A percentile compares a stretch with the other conserved stretches of the same genome.
Conservation (phyloP, 2,797 vertebrate genomes). For the Crocodylus rhombifer region DNA sequence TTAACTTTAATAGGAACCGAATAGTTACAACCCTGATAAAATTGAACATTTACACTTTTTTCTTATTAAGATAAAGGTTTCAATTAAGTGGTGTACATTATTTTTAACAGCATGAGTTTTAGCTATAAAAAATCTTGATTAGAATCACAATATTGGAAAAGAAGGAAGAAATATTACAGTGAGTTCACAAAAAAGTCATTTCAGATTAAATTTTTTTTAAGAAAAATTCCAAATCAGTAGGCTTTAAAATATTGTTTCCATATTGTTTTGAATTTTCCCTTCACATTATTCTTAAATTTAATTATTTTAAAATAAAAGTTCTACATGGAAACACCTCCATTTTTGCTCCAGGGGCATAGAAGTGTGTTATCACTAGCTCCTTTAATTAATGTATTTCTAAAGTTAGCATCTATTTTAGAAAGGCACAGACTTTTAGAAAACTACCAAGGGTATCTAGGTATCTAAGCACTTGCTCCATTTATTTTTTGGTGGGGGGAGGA, state of each 20-base stretch:
- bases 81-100: background rate
- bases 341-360: constrained; percentile 41
- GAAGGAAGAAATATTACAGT: background rate
- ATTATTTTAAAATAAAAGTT: rapidly evolving
- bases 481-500: background rate
- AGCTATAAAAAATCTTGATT: background rate
- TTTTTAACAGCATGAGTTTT: background rate
- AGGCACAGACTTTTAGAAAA: background rate
- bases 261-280: background rate
- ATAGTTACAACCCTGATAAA: background rate
- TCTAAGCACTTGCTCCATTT: background rate
- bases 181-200: background rate
- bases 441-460: background rate
- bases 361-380: background rate
- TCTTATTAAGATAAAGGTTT: background rate
- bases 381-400: background rate
- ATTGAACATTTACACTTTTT: background rate
- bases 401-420: background rate
- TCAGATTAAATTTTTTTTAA: background rate
- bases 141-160: rapidly evolving
- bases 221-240: background rate
- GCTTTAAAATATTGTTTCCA: background rate
- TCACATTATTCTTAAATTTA: background rate
- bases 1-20: constrained; percentile 9
- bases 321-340: background rate